Evolutionary conservation across 2,797 vertebrate genomes (phyloP).

Genomic region (Melanotaenia trifasciata): DNA sequence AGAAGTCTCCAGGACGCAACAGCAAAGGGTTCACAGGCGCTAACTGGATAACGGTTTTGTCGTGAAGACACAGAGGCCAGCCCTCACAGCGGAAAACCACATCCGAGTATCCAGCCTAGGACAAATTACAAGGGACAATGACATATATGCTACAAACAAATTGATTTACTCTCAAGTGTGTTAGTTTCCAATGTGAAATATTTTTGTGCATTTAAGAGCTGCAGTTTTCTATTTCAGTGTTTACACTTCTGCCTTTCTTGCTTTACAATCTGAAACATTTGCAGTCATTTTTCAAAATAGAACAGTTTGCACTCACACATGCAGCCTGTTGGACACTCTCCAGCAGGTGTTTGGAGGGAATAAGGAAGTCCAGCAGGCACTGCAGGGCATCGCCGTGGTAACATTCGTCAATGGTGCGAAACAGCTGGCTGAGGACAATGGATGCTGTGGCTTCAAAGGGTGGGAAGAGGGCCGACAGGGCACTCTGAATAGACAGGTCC

Average conservation of each 20-base stretch:
- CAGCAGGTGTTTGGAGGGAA: constrained; percentile 93
- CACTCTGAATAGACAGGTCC: constrained; percentile 90
- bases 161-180: background rate
- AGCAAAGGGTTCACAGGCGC: constrained; percentile 90
- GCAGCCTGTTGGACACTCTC: constrained; percentile 92
- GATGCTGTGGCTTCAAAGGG: constrained; percentile 93
- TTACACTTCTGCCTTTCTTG: background rate
- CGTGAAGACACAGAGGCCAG: constrained; percentile 92
- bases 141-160: background rate
- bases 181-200: background rate
- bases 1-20: constrained; percentile 93
- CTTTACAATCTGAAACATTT: background rate
- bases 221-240: background rate
- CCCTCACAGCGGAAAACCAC: constrained; percentile 93
- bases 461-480: constrained; percentile 90
- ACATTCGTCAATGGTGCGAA: constrained; percentile 91
- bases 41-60: constrained; percentile 91
- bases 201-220: background rate
- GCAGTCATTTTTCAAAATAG: background rate
- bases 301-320: constrained; percentile 86
- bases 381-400: constrained; percentile 91
- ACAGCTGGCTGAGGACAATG: constrained; percentile 92
- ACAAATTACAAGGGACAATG: background rate
- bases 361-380: constrained; percentile 93
- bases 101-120: constrained; percentile 89